These are phyloP conservation scores for Octodon degus DNA, from an alignment of 2,113 vertebrate genomes.

Conservation along the genomic window DNA sequence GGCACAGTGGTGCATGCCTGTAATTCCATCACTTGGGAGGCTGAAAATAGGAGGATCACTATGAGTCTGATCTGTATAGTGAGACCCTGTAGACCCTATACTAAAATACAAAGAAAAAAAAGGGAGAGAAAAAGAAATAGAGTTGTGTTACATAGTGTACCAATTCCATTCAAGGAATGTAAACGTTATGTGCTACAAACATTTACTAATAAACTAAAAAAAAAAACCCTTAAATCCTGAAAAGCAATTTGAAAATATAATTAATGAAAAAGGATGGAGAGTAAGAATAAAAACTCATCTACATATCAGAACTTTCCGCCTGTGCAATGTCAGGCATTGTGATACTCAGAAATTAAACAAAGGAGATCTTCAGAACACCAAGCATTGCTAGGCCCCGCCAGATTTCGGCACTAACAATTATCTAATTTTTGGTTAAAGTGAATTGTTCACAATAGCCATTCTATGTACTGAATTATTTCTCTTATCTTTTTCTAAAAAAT, in stretches of 20 bases:
- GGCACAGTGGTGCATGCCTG: too few relatives aligned
- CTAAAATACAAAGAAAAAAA: too few relatives aligned
- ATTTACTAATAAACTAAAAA: background rate
- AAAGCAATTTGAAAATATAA: background rate
- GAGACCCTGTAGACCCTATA: too few relatives aligned
- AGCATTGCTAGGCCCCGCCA: background rate
- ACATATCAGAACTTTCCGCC: background rate
- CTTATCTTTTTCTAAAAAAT: slow-evolving; percentile 1
- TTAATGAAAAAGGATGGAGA: background rate
- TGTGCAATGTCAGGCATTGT: slow-evolving; percentile 20
- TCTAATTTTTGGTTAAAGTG: slow-evolving; percentile 30
- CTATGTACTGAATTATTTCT: background rate
- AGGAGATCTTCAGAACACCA: background rate
- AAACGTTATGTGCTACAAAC: background rate
- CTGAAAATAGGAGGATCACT: too few relatives aligned
- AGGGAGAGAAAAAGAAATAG: background rate
- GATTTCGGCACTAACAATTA: background rate
- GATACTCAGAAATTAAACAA: slow-evolving; percentile 47
- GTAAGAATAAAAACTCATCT: background rate
- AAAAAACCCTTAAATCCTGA: background rate
- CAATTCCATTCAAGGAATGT: background rate
- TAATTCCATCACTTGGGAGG: too few relatives aligned
- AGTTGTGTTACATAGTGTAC: background rate
- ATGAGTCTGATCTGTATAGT: too few relatives aligned
- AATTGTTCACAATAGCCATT: slow-evolving; percentile 44